A percentile compares a stretch with the other conserved stretches of the same genome.
Conservation (phyloP, 53 echinoderm and acorn worm species). For the Patiria pectinifera region DNA sequence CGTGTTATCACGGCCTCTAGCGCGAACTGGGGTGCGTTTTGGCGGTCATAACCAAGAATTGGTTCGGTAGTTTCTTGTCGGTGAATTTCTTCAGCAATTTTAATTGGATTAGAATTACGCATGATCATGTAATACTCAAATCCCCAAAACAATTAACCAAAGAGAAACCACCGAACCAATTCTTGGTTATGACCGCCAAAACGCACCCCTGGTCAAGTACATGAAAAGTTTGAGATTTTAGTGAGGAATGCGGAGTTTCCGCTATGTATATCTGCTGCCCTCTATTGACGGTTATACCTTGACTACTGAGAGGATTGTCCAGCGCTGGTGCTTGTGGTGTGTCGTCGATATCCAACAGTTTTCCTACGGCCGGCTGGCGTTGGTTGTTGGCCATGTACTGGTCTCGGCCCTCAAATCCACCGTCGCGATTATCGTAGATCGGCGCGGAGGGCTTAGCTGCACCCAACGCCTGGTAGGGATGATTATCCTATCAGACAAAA, state of each 20-base stretch:
- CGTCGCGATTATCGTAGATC: conserved; percentile 63
- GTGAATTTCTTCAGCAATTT: no score
- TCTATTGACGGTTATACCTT: conserved; percentile 29
- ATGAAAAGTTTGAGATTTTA: no score
- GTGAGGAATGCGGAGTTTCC: neutral
- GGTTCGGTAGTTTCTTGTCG: no score
- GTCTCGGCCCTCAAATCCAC: conserved; percentile 38
- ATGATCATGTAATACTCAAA: no score
- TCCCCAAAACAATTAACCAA: no score
- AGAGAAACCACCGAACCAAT: no score
- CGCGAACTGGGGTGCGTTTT: no score
- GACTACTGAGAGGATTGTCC: conserved; percentile 70
- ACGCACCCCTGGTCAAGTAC: no score
- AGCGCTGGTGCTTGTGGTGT: conserved; percentile 65
- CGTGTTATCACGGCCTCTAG: no score
- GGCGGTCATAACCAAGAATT: no score
- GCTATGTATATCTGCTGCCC: neutral
- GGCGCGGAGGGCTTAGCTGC: conserved; percentile 50
- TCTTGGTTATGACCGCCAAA: no score
- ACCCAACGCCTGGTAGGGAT: conserved; percentile 28
- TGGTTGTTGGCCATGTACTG: conserved; percentile 49
- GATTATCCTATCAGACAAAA: conserved; percentile 22
- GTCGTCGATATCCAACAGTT: conserved; percentile 67
- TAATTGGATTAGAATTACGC: no score
- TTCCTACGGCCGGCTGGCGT: conserved; percentile 68